Percentiles rank a stretch among this genome's conserved stretches.
Evolutionary conservation across 2,888 invertebrate species (phyloP).

Genomic region (Leucophenga maculata): DNA sequence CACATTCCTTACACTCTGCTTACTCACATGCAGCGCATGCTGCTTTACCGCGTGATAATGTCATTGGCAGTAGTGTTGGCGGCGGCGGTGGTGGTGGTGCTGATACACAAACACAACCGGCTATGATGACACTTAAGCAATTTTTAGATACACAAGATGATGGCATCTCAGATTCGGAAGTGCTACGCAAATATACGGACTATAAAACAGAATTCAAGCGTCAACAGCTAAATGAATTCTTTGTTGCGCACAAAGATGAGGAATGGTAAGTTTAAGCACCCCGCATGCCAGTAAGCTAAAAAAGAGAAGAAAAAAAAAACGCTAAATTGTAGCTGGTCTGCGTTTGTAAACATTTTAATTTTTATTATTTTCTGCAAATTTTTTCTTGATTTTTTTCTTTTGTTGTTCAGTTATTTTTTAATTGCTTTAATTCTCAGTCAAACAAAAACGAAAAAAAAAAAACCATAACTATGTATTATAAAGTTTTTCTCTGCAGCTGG

Average conservation of each 20-base stretch:
- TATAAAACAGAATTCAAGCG: constrained; percentile 97
- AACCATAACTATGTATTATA: constrained; percentile 61
- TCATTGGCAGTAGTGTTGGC: constrained; percentile 28
- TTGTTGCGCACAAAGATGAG: constrained; percentile 98
- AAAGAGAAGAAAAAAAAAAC: not conserved
- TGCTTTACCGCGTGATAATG: constrained; percentile 54
- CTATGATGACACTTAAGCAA: constrained; percentile 97
- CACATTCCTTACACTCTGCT: constrained; percentile 66
- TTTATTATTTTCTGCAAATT: constrained; percentile 8
- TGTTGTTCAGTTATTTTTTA: constrained; percentile 29
- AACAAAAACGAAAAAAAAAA: constrained; percentile 23
- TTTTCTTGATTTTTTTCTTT: constrained; percentile 16
- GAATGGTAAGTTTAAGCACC: constrained; percentile 87
- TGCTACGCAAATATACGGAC: constrained; percentile 96
- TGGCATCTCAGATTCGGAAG: constrained; percentile 96
- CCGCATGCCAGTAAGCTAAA: not conserved
- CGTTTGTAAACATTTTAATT: not conserved
- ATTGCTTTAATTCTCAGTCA: constrained; percentile 22
- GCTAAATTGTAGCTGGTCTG: not conserved
- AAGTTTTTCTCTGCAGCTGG: constrained; percentile 71
- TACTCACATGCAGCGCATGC: constrained; percentile 54
- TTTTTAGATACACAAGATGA: constrained; percentile 97
- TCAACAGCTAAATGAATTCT: constrained; percentile 98
- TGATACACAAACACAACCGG: constrained; percentile 83
- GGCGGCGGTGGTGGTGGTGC: constrained; percentile 49